Percentiles rank a stretch among this genome's conserved stretches.
Conservation (phyloP, 2,113 vertebrate species). For the Callipepla squamata region DNA sequence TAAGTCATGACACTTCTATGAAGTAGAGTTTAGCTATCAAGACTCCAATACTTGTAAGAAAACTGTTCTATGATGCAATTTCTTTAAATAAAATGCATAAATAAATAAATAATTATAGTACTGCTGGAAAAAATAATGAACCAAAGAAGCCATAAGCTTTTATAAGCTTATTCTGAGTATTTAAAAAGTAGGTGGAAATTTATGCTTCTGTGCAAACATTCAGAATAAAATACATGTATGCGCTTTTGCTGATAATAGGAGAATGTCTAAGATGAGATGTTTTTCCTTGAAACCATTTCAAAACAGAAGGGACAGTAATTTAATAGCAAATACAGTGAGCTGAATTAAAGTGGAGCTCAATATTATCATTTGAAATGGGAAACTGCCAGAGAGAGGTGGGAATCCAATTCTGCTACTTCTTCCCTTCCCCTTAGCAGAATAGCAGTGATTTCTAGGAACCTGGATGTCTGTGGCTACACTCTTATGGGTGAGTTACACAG, state of each 20-base stretch:
- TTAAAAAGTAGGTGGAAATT: background rate
- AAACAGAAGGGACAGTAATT: background rate
- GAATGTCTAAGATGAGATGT: accelerated
- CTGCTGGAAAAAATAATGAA: background rate
- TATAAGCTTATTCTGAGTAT: background rate
- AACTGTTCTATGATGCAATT: background rate
- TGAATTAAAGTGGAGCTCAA: background rate
- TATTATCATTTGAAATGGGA: background rate
- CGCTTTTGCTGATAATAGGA: background rate
- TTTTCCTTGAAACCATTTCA: background rate
- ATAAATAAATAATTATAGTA: background rate
- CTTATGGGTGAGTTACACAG: background rate
- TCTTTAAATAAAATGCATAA: background rate
- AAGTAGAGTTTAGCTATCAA: background rate
- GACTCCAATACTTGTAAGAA: background rate
- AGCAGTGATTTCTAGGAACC: background rate
- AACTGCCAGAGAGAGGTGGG: background rate
- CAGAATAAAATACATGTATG: background rate
- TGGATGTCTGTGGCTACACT: background rate
- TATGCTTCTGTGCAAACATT: background rate
- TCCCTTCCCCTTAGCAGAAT: background rate
- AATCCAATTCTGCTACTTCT: background rate
- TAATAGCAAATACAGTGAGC: background rate
- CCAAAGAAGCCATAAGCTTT: background rate
- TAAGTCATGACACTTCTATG: background rate